phyloP scores from a whole-genome alignment of 1,140 invertebrate genomes.

The Lepidostoma basale region DNA sequence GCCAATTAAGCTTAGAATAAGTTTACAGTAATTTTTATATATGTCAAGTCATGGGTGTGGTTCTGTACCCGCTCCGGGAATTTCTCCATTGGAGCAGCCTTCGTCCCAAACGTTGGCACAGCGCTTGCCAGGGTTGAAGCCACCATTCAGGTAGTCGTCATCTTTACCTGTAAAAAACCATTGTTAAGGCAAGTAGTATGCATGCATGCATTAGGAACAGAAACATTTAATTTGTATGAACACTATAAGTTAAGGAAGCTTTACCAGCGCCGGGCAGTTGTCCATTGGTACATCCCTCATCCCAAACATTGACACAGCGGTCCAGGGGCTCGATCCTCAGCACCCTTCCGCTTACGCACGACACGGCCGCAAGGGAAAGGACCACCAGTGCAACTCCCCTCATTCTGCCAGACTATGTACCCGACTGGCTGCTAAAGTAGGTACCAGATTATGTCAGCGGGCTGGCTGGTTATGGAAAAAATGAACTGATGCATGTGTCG shows the following conservation, averaged over 20 bases:
- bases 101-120: conserved; percentile 57
- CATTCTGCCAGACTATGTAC: conserved; percentile 52
- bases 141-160: conserved; percentile 51
- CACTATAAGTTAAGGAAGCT: conserved; percentile 50
- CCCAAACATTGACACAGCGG: conserved; percentile 57
- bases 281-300: conserved; percentile 56
- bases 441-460: no score
- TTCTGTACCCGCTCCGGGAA: conserved; percentile 53
- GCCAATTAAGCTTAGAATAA: no score
- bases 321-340: conserved; percentile 49
- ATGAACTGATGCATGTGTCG: no score
- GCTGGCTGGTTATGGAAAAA: no score
- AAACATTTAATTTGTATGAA: conserved; percentile 54
- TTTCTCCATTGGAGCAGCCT: conserved; percentile 55
- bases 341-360: no score
- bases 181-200: no score
- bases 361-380: conserved; percentile 30
- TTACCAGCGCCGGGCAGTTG: conserved; percentile 55
- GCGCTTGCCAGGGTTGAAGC: conserved; percentile 50
- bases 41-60: no score
- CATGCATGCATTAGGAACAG: conserved; percentile 52
- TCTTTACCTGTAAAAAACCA: conserved; percentile 50
- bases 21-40: no score
- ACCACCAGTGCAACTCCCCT: conserved; percentile 50
- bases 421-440: no score